Conservation (phyloP, 2,113 vertebrate species). For the Carlito syrichta region DNA sequence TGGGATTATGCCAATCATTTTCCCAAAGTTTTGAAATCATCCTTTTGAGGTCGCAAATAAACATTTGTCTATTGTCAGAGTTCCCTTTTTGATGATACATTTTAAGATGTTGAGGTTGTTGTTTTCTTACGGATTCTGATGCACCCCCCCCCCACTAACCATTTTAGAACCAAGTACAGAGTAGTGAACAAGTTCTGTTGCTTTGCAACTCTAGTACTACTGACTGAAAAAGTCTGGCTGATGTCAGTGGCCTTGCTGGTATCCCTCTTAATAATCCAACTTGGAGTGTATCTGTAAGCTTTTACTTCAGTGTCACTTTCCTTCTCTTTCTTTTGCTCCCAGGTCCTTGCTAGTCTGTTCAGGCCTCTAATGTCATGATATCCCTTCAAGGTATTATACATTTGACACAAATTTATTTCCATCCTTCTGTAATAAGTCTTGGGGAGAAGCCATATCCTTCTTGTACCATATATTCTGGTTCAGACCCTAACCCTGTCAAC, state of each 20-base stretch:
- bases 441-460: not conserved
- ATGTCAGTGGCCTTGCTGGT: not conserved
- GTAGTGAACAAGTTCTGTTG: no score
- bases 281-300: not conserved
- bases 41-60: not conserved
- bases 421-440: not conserved
- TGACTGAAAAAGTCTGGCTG: not conserved
- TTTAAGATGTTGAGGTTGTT: not conserved
- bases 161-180: not conserved
- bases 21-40: no score
- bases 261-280: no score
- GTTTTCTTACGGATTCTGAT: not conserved
- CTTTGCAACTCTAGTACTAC: not conserved
- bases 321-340: not conserved
- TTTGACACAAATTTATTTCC: not conserved
- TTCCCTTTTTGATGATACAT: not conserved
- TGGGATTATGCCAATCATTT: not conserved
- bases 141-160: not conserved
- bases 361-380: not conserved
- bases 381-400: not conserved
- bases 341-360: no score
- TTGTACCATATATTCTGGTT: not conserved
- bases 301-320: not conserved
- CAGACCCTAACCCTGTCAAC: not conserved
- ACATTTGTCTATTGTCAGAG: not conserved